Evolutionary conservation across 2,888 invertebrate genomes (phyloP).

Genomic region (Chaetoderma sp.): DNA sequence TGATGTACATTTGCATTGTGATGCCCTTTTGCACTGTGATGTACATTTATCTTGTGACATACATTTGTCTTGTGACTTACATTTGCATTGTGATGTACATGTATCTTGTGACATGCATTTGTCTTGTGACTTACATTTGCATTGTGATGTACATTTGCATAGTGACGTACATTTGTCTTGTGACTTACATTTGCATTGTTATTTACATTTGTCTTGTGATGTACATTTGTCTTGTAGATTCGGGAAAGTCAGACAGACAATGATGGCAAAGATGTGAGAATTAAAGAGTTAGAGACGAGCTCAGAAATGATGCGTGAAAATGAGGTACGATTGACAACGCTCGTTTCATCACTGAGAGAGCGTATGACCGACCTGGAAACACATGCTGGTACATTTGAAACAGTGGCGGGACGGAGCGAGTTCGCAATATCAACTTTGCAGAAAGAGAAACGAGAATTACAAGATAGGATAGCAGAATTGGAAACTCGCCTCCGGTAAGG

Average conservation of each 20-base stretch:
- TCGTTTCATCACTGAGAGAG: constrained; percentile 53
- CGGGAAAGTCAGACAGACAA: constrained; percentile 56
- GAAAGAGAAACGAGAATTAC: constrained; percentile 56
- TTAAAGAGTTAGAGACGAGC: constrained; percentile 57
- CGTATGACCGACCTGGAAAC: constrained; percentile 60
- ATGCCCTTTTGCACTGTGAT: too few species aligned
- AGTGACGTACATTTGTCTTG: too few species aligned
- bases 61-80: too few species aligned
- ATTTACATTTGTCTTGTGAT: too few species aligned
- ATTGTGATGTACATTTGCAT: too few species aligned
- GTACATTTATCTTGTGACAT: too few species aligned
- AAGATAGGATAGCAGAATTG: constrained; percentile 64
- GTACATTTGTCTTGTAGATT: constrained; percentile 46
- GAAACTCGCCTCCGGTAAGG: constrained; percentile 63
- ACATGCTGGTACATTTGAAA: constrained; percentile 54
- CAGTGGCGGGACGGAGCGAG: constrained; percentile 61
- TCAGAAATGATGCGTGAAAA: constrained; percentile 59
- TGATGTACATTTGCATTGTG: too few species aligned
- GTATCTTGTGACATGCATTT: too few species aligned
- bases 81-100: too few species aligned
- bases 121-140: too few species aligned
- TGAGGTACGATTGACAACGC: constrained; percentile 51
- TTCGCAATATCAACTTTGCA: constrained; percentile 62
- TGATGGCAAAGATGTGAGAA: constrained; percentile 61
- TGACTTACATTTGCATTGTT: too few species aligned